These are phyloP conservation scores for Chloroceryle aenea DNA, from an alignment of 2,113 vertebrate genomes.

Conservation along the genomic window DNA sequence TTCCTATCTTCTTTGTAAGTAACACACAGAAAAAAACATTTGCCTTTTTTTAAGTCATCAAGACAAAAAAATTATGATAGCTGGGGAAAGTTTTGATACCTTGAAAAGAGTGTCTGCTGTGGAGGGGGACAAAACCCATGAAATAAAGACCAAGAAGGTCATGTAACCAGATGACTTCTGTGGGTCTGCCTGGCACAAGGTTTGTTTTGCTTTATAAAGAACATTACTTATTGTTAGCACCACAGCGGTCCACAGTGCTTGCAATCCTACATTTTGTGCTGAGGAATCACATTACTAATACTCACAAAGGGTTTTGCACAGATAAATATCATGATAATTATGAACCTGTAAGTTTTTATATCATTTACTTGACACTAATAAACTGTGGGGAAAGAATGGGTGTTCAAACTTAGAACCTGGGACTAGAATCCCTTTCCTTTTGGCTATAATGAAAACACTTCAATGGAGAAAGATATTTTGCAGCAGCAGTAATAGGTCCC, in stretches of 20 bases:
- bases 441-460: background rate
- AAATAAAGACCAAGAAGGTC: background rate
- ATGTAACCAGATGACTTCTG: background rate
- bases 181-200: background rate
- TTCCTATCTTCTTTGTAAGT: background rate
- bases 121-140: background rate
- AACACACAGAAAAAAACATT: background rate
- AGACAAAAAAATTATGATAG: background rate
- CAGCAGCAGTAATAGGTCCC: background rate
- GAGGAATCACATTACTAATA: background rate
- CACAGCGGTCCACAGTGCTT: background rate
- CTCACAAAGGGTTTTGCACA: background rate
- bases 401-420: background rate
- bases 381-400: background rate
- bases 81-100: background rate
- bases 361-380: background rate
- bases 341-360: background rate
- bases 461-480: background rate
- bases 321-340: background rate
- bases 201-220: background rate
- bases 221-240: background rate
- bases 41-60: background rate
- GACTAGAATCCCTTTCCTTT: background rate
- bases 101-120: background rate
- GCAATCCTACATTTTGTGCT: background rate